A percentile compares a stretch with the other conserved stretches of the same genome.
These are phyloP conservation scores for Neolamprologus fasciatus DNA, from an alignment of 2,113 vertebrate species.

Conservation along the genomic window DNA sequence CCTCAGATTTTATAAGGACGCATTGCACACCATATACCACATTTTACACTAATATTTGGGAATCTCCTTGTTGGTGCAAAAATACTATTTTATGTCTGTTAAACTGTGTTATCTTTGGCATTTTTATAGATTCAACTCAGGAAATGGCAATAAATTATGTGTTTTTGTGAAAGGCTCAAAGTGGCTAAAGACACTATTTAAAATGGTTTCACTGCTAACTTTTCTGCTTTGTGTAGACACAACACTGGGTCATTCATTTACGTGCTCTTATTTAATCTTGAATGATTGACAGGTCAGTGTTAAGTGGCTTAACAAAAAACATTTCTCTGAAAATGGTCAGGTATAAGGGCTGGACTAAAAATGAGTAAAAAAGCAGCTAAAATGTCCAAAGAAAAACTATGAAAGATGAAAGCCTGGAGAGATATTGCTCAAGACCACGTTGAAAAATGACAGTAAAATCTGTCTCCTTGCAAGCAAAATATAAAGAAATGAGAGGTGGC, in stretches of 20 bases:
- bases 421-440: neutral
- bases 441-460: neutral
- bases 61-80: neutral
- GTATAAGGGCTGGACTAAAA: neutral
- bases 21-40: neutral
- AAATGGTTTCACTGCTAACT: neutral
- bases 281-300: neutral
- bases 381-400: neutral
- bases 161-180: neutral
- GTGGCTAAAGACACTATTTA: neutral
- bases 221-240: neutral
- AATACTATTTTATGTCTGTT: neutral
- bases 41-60: neutral
- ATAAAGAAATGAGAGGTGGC: neutral
- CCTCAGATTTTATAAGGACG: neutral
- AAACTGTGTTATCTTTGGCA: neutral
- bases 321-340: neutral
- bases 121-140: neutral
- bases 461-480: neutral
- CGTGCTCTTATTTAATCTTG: neutral
- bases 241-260: neutral
- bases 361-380: neutral
- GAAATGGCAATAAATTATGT: neutral
- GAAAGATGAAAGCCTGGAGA: neutral
- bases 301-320: neutral